A percentile compares a stretch with the other conserved stretches of the same genome.
Conservation (phyloP, 2,113 vertebrate species). For the Origma solitaria region DNA sequence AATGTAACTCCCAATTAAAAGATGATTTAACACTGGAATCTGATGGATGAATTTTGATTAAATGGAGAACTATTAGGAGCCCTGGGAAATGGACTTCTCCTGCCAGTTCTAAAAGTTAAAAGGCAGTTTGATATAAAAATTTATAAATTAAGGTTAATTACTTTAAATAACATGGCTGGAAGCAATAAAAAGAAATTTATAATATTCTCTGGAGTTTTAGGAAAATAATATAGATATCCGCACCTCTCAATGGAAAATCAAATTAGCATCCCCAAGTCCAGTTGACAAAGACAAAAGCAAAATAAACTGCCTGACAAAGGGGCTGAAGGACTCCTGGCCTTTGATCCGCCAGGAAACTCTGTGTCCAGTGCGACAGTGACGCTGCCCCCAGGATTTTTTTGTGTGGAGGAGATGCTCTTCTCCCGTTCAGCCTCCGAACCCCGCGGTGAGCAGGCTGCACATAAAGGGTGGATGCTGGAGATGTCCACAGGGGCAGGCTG, state of each 20-base stretch:
- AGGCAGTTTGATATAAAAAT: slow-evolving; percentile 95
- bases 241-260: slow-evolving; percentile 63
- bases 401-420: background rate
- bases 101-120: slow-evolving; percentile 88
- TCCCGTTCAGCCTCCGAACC: background rate
- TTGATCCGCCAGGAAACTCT: background rate
- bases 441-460: background rate
- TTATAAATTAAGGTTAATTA: slow-evolving; percentile 99
- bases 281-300: slow-evolving; percentile 55
- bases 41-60: slow-evolving; percentile 99
- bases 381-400: background rate
- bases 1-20: slow-evolving; percentile 99
- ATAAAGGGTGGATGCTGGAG: background rate
- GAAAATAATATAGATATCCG: slow-evolving; percentile 76
- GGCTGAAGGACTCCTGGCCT: background rate
- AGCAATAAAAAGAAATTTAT: slow-evolving; percentile 83
- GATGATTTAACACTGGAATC: slow-evolving; percentile 99
- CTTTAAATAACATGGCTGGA: slow-evolving; percentile 96
- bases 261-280: slow-evolving; percentile 45
- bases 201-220: slow-evolving; percentile 85
- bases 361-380: background rate
- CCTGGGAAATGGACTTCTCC: slow-evolving; percentile 87
- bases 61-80: slow-evolving; percentile 97
- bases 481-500: background rate
- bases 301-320: slow-evolving; percentile 27